Evolutionary conservation across 2,888 invertebrate genomes (phyloP), one percentile per base, ranked within the genome.

Genomic region (Ectropis crepuscularia): DNA sequence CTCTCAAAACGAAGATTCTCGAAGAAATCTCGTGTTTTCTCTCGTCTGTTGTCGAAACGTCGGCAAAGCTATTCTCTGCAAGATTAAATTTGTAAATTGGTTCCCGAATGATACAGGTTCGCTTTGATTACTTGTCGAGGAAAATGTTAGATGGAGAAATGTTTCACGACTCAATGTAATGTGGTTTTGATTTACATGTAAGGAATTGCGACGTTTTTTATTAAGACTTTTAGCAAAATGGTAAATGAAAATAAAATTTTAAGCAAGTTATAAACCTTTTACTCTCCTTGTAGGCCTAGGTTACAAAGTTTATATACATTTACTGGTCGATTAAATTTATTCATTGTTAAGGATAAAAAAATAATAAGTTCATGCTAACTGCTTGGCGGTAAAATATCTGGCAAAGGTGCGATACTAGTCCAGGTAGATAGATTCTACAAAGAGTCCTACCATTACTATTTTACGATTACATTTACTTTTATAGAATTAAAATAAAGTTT

Each of bases 1-100:
- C 46, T 36, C 36, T 9, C 10, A 37, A 6, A 12, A 11, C 36
- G 28, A 8, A 6, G 16, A 39, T 50, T 5, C 39, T 39, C 16
- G 0, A 50, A 12, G 9, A 39, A 50, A 41, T 9, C 45, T 37
- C 28, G 4, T 39, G 43, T n/a, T 48, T 16, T 36, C n/a, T 9
- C 28, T 12, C 47, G 37, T 10, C 12, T 6, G 9, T 42, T 12
- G 53, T 49, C 16, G 6, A n/a, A 28, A 11, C n/a, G 45, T 54
- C 50, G 45, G 42, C 53, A 48, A 57, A 63, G 38, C 54, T 61
- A 38, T 47, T 60, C 46, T 36, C 45, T 39, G 53, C 42, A 28
- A 53, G 57, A 67, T 62, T 59, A 58, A 62, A 59, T 59, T 59
- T 48, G 51, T 53, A 53, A 59, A 62, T 54, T 38, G 54, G 11